phyloP scores from a whole-genome alignment of 92 coral and sea anemone species.

The Siderastrea radians region DNA sequence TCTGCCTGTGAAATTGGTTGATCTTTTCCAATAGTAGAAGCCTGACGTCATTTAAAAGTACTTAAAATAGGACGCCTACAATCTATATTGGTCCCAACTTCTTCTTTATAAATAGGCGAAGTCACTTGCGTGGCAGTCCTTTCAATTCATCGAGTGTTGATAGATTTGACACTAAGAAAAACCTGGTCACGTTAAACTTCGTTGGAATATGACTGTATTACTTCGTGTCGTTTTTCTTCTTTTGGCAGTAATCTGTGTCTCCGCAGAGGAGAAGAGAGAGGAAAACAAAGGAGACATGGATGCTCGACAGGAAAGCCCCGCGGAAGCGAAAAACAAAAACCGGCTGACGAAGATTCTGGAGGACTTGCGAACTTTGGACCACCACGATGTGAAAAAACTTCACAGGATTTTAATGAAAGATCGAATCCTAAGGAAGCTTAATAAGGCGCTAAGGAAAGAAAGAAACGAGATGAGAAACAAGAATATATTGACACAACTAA shows the following conservation, averaged over 20 bases:
- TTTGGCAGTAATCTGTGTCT: neutral
- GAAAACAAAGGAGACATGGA: neutral
- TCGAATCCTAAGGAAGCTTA: neutral
- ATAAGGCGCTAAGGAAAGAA: constrained; percentile 6
- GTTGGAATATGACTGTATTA: neutral
- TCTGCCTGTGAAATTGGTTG: neutral
- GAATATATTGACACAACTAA: neutral
- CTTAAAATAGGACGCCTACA: neutral
- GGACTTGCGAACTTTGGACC: neutral
- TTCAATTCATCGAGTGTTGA: neutral
- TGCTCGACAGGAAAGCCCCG: constrained; percentile 3
- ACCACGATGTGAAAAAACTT: neutral
- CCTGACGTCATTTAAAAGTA: neutral
- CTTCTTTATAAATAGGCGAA: neutral
- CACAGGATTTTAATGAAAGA: constrained; percentile 11
- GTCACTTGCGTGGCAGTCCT: neutral
- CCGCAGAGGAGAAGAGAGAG: neutral
- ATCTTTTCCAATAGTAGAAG: neutral
- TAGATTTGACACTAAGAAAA: neutral
- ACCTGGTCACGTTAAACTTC: neutral
- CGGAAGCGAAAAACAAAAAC: neutral
- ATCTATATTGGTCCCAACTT: neutral
- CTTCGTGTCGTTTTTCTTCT: constrained; percentile 5
- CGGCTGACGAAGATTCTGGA: constrained; percentile 1
- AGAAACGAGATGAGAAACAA: constrained; percentile 5